phyloP scores from a whole-genome alignment of 2,113 vertebrate species.

The Coreoperca whiteheadi region DNA sequence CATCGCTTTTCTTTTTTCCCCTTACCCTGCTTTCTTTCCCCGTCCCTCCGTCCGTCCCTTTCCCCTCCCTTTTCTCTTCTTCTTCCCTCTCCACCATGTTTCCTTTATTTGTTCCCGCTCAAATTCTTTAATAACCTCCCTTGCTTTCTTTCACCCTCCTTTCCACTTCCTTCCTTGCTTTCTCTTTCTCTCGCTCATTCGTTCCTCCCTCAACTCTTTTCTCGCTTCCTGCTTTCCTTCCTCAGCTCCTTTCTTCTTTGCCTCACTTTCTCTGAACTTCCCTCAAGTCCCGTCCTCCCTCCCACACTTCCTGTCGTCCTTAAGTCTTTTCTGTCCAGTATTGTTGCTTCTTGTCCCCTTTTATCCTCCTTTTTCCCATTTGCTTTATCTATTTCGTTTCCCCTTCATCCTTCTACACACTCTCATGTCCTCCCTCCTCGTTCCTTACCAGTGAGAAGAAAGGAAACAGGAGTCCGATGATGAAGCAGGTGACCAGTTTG shows the following conservation, averaged over 20 bases:
- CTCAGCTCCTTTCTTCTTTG: neutral
- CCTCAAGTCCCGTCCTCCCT: neutral
- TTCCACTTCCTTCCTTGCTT: neutral
- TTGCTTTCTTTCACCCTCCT: neutral
- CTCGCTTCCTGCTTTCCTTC: neutral
- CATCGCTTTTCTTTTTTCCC: no score
- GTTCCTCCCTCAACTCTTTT: neutral
- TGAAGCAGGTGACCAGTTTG: constrained; percentile 96
- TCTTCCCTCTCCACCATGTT: neutral
- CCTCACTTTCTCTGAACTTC: neutral
- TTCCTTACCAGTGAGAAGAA: constrained; percentile 88
- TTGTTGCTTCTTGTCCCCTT: neutral
- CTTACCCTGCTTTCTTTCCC: no score
- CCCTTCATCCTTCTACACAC: neutral
- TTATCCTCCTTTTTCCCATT: no score
- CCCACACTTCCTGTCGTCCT: neutral
- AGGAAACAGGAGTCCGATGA: constrained; percentile 94
- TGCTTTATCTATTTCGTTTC: neutral
- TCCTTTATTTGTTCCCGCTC: neutral
- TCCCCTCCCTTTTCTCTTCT: neutral
- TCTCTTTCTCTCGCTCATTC: neutral
- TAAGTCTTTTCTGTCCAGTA: neutral
- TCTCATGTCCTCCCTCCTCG: neutral
- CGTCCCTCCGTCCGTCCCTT: no score
- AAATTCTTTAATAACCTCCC: neutral